Percentiles rank a stretch among this genome's conserved stretches.
These are phyloP conservation scores for Prenolepis imparis DNA, from an alignment of 2,888 invertebrate genomes.

Conservation along the genomic window DNA sequence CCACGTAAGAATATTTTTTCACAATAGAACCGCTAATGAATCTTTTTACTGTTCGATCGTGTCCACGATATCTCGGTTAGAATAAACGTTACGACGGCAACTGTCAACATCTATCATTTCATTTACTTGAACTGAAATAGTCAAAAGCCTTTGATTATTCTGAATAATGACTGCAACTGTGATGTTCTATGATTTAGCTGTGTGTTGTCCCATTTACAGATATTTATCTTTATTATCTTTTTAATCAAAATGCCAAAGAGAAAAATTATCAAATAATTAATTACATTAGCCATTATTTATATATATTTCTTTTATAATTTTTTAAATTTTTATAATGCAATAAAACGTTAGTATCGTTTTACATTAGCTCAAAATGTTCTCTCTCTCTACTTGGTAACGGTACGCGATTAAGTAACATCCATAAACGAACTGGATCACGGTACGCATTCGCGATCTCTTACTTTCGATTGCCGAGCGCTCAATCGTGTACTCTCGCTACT, in stretches of 20 bases:
- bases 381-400: neutral
- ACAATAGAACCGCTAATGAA: neutral
- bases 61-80: neutral
- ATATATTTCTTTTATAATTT: neutral
- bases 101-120: neutral
- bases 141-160: neutral
- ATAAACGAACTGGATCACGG: conserved; percentile 26
- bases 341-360: neutral
- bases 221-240: neutral
- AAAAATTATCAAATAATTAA: neutral
- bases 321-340: neutral
- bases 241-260: neutral
- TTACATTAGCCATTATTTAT: neutral
- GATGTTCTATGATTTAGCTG: neutral
- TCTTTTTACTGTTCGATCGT: neutral
- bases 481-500: neutral
- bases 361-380: neutral
- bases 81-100: neutral
- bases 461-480: conserved; percentile 27
- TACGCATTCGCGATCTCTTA: conserved; percentile 5
- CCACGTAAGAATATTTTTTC: neutral
- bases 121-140: neutral
- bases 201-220: neutral
- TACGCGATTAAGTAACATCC: conserved; percentile 36
- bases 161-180: neutral